These are phyloP conservation scores for Mungos mungo DNA, from an alignment of 2,113 vertebrate genomes.

Conservation along the genomic window DNA sequence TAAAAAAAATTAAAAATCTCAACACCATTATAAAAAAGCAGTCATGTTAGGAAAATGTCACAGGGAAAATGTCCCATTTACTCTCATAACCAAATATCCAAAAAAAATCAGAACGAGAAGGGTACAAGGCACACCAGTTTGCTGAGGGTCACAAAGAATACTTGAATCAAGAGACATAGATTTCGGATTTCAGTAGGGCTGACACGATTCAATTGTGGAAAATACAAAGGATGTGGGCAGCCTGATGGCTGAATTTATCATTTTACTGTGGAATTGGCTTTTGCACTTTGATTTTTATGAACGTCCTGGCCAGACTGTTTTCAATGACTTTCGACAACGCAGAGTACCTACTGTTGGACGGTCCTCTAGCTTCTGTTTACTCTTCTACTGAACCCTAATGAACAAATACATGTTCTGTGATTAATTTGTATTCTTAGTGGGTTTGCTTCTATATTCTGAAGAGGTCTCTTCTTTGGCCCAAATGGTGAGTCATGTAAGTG, in stretches of 20 bases:
- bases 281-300: constrained; percentile 5
- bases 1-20: neutral
- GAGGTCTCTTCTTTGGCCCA: constrained; percentile 49
- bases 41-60: neutral
- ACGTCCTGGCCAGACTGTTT: neutral
- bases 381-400: neutral
- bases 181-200: neutral
- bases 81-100: neutral
- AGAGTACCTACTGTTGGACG: neutral
- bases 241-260: neutral
- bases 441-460: constrained; percentile 57
- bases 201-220: neutral
- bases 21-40: neutral
- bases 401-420: constrained; percentile 17
- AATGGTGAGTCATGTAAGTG: constrained; percentile 72
- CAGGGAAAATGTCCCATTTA: neutral
- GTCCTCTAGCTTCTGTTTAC: neutral
- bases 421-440: constrained; percentile 62
- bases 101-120: neutral
- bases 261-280: neutral
- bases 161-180: neutral
- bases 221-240: neutral
- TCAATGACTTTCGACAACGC: neutral
- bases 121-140: neutral
- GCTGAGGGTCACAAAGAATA: neutral